Base-by-base conservation (phyloP, 2,888 invertebrate genomes). In the Ophion ellenae region DNA sequence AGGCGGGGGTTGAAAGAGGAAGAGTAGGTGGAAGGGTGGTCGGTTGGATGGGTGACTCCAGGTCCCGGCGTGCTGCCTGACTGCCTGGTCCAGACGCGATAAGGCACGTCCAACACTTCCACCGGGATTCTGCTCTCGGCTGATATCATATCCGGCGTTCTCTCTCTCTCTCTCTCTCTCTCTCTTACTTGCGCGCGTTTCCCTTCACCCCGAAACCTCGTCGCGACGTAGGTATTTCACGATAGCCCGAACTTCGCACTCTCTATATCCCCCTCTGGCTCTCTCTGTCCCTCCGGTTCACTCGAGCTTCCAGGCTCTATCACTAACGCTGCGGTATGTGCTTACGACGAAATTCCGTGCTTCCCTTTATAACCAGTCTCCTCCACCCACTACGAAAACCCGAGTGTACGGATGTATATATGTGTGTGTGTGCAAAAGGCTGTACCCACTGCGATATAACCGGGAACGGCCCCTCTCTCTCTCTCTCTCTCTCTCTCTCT, bases 91-190 rank as follows among this genome's bases (percentile, higher is more conserved):
- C 92, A 91, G 90, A 90, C 90, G 92, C 93, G 93, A 93, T 93
- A 93, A 93, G 93, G 92, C 93, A 93, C 93, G 93, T 93, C 93
- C 93, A 90, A 93, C 93, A 92, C 93, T 93, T 92, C 90, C 92
- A 92, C 86, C 88, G 89, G 90, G 91, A 92, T 92, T 90, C 91
- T 92, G 93, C 91, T 92, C 90, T 86, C 90, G 89, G 91, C 93
- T 93, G 93, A 93, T 93, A 93, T 91, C 91, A 91, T 91, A 90
- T 90, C 91, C 91, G 89, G 89, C 89, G 88, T 88, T 86, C 73
- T 79, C 71, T 77, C 67, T 53, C 84, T 75, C 57, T 59, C 71
- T 32, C 70, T 87, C 87, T 63, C 76, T 45, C 47, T 32, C 71
- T n/a, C 53, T 61, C 45, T n/a, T 61, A 36, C 61, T 61, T 20